Evolutionary conservation across 2,113 vertebrate species (phyloP).

Genomic region (Tyto alba): DNA sequence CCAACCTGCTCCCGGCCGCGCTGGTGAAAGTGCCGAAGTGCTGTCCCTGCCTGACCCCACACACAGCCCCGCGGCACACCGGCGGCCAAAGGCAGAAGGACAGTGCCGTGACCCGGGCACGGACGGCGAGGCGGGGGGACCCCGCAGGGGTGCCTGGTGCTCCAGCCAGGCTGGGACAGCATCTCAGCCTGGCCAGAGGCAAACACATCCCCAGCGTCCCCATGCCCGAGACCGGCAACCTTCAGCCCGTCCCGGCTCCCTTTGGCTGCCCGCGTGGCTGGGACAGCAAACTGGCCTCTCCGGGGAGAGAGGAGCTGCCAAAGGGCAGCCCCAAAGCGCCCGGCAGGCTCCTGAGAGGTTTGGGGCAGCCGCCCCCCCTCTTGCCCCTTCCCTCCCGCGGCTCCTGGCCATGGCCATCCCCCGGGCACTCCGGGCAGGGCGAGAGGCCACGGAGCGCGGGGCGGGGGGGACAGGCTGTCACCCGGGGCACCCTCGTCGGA

Average conservation of each 20-base stretch:
- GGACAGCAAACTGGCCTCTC: background rate
- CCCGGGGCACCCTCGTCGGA: rapidly evolving
- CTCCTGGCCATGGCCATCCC: rapidly evolving
- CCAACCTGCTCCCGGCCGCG: background rate
- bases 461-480: background rate
- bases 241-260: background rate
- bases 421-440: rapidly evolving
- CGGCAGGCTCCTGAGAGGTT: rapidly evolving
- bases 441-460: rapidly evolving
- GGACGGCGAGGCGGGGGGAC: rapidly evolving
- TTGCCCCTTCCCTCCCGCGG: background rate
- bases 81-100: background rate
- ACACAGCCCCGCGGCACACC: background rate
- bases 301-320: background rate
- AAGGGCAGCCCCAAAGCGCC: background rate
- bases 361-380: background rate
- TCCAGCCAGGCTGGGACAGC: background rate
- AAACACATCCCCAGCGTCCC: background rate
- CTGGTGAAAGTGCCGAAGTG: background rate
- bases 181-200: background rate
- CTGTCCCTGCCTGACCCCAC: conserved; percentile 32
- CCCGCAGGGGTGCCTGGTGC: rapidly evolving
- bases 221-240: background rate
- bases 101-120: no score
- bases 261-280: background rate